phyloP scores from a whole-genome alignment of 64 coral and sea anemone species.

The Dendronephthya gigantea region DNA sequence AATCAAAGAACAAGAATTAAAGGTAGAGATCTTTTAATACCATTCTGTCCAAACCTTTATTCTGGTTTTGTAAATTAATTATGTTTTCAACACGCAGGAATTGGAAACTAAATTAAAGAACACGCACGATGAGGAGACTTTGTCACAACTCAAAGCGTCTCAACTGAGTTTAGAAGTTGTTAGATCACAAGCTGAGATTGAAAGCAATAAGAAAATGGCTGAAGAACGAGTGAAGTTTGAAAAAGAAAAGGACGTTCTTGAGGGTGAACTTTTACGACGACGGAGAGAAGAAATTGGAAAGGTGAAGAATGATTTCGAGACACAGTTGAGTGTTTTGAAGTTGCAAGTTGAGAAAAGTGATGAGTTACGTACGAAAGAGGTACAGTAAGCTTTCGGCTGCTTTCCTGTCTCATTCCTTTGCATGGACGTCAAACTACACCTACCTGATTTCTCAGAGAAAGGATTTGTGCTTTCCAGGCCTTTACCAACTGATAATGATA shows the following conservation, averaged over 20 bases:
- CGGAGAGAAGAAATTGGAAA: slow-evolving; percentile 71
- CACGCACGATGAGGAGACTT: slow-evolving; percentile 47
- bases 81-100: slow-evolving; percentile 39
- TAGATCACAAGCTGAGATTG: slow-evolving; percentile 56
- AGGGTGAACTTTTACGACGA: slow-evolving; percentile 55
- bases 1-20: slow-evolving; percentile 63
- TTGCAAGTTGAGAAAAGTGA: slow-evolving; percentile 60
- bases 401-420: background rate
- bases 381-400: background rate
- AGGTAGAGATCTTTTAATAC: slow-evolving; percentile 30
- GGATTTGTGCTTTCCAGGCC: background rate
- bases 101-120: slow-evolving; percentile 31
- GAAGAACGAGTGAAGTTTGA: slow-evolving; percentile 53
- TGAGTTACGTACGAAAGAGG: slow-evolving; percentile 47
- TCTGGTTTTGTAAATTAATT: background rate
- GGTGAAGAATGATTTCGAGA: slow-evolving; percentile 72
- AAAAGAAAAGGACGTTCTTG: slow-evolving; percentile 59
- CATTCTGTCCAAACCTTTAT: background rate
- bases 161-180: slow-evolving; percentile 63
- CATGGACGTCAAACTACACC: background rate
- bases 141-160: slow-evolving; percentile 74
- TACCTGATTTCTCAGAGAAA: too few relatives aligned
- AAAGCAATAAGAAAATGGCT: slow-evolving; percentile 36
- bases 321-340: slow-evolving; percentile 56
- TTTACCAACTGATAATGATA: too few relatives aligned